Conservation (phyloP, 2,888 invertebrate species). For the Tetramorium bicarinatum region DNA sequence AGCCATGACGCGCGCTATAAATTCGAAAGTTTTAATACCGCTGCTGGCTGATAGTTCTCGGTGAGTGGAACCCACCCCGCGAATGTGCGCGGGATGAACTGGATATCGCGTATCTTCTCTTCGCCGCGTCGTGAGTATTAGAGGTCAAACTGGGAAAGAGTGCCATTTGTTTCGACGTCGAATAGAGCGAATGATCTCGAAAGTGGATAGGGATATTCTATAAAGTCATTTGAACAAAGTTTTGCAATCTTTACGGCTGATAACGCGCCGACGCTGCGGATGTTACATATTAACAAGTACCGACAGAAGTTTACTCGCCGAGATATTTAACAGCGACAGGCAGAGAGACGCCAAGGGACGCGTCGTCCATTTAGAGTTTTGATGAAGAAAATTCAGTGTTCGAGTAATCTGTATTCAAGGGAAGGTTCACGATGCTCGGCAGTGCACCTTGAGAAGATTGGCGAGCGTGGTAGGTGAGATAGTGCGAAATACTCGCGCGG, state of each 20-base stretch:
- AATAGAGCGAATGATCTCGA: background rate
- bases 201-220: background rate
- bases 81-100: slow-evolving; percentile 12
- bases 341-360: background rate
- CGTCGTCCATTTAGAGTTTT: slow-evolving; percentile 17
- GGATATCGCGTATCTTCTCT: slow-evolving; percentile 14
- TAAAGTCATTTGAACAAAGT: slow-evolving; percentile 3
- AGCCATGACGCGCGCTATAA: slow-evolving; percentile 54
- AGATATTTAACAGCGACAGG: slow-evolving; percentile 22
- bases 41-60: slow-evolving; percentile 49
- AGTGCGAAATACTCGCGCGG: slow-evolving; percentile 41
- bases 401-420: slow-evolving; percentile 14
- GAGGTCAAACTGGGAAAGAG: background rate
- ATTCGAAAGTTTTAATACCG: slow-evolving; percentile 67
- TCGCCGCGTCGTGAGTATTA: background rate
- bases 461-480: slow-evolving; percentile 14
- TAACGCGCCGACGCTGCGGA: background rate
- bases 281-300: slow-evolving; percentile 53
- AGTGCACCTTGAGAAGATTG: slow-evolving; percentile 11
- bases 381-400: slow-evolving; percentile 34
- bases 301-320: slow-evolving; percentile 30
- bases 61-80: slow-evolving; percentile 51
- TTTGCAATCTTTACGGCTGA: slow-evolving; percentile 15
- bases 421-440: slow-evolving; percentile 4
- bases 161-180: background rate